Evolutionary conservation across 2,797 vertebrate genomes (phyloP).

Genomic region (Apogon talboti): DNA sequence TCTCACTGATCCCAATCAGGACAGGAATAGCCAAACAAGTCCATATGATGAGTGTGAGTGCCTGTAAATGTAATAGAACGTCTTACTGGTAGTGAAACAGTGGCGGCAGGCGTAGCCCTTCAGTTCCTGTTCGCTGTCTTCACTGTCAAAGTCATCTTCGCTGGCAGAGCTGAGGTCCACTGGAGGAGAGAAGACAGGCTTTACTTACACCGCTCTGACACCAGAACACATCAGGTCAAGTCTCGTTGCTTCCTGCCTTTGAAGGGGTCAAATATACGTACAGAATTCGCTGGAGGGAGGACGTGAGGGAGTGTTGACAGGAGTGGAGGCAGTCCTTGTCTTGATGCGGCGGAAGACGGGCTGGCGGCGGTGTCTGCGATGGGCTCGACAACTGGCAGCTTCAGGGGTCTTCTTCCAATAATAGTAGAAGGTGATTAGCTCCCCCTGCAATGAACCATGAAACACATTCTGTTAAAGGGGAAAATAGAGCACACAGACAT

Average conservation of each 20-base stretch:
- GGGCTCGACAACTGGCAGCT: slow-evolving; percentile 96
- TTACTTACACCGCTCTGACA: slow-evolving; percentile 11
- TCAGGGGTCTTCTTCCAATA: slow-evolving; percentile 99
- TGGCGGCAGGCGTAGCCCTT: slow-evolving; percentile 99
- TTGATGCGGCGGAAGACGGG: slow-evolving; percentile 99
- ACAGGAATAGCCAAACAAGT: slow-evolving; percentile 56
- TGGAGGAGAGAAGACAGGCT: slow-evolving; percentile 65
- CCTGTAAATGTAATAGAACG: neutral
- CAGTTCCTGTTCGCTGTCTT: slow-evolving; percentile 99
- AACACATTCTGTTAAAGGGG: neutral
- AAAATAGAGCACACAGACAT: neutral
- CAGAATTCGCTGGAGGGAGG: slow-evolving; percentile 98
- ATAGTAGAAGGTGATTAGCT: slow-evolving; percentile 99
- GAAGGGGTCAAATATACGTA: slow-evolving; percentile 80
- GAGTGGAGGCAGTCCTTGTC: slow-evolving; percentile 96
- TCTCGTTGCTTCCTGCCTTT: neutral
- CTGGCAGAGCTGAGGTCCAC: slow-evolving; percentile 99
- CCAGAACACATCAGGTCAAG: neutral
- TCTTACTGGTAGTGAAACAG: slow-evolving; percentile 98
- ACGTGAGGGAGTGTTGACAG: slow-evolving; percentile 95
- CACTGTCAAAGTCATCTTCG: slow-evolving; percentile 99
- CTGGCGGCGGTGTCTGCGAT: slow-evolving; percentile 96
- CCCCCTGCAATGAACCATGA: slow-evolving; percentile 86
- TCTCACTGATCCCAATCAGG: slow-evolving; percentile 55
- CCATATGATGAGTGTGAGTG: slow-evolving; percentile 14